Percentiles rank a stretch among this genome's conserved stretches.
Evolutionary conservation across 1,140 invertebrate species (phyloP).

Genomic region (Philaenus spumarius): DNA sequence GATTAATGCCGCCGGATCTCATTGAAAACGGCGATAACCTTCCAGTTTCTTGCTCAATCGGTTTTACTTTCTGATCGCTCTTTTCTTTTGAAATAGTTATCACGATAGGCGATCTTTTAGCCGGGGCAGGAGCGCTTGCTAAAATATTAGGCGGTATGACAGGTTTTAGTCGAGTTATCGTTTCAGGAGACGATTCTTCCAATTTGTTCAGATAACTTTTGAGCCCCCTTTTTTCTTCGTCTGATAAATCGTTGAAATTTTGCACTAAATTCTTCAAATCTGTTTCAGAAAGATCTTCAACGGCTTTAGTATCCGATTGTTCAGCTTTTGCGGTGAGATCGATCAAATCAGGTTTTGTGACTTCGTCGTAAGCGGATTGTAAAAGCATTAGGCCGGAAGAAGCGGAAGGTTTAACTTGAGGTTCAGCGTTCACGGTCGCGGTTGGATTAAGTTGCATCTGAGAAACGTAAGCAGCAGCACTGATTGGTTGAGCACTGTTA

Average conservation of each 20-base stretch:
- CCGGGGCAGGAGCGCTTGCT: conserved; percentile 29
- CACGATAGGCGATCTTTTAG: conserved; percentile 19
- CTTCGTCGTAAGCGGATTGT: conserved; percentile 16
- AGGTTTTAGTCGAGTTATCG: not conserved
- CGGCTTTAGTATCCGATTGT: not conserved
- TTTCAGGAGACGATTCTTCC: not conserved
- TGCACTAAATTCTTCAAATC: not conserved
- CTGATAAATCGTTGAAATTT: conserved; percentile 5
- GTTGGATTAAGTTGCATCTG: not conserved
- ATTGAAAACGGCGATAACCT: conserved; percentile 41
- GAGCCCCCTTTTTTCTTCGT: not conserved
- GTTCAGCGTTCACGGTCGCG: not conserved
- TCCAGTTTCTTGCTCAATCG: conserved; percentile 25
- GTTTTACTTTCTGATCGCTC: conserved; percentile 20
- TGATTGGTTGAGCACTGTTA: not conserved
- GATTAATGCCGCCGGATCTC: conserved; percentile 40
- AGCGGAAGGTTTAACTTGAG: conserved; percentile 6
- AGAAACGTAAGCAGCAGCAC: not conserved
- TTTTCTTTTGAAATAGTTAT: conserved; percentile 1
- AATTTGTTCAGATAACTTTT: not conserved
- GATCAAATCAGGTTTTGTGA: not conserved
- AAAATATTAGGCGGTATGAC: not conserved
- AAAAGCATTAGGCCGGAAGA: conserved; percentile 9
- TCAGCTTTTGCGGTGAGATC: not conserved
- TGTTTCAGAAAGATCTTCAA: not conserved